Evolutionary conservation across 2,888 invertebrate genomes (phyloP), one percentile per base, ranked within the genome.

Genomic region (Agonopterix arenella): DNA sequence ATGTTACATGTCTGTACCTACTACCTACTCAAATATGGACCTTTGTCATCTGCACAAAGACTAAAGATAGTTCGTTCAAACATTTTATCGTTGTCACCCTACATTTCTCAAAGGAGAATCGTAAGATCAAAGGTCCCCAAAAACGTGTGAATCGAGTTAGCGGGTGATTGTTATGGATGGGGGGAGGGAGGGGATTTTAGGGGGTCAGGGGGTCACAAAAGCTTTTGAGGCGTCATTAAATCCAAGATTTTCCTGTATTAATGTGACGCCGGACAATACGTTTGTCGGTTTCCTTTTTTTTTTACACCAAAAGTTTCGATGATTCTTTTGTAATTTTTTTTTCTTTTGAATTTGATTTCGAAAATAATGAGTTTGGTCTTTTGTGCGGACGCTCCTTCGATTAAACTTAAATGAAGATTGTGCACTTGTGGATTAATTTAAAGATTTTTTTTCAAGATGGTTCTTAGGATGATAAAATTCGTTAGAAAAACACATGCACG

Each of bases 131-230:
- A 80, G 73, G 64, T 56, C 53, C 61, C 53, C 58, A 58, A 66
- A 28, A 73, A 78, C 70, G 76, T 80, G 79, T 77, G 82, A 76
- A 80, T 76, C 62, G 64, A 72, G 73, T 76, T 73, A 73, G 41
- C 46, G 46, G 38, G 44, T 11, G 44, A 40, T 28, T 5, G 45
- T 40, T 44, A 48, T 10, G n/a, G 8, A 9, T 43, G 48, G 50
- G 55, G 55, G 58, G 53, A 57, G 50, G 49, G 50, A 48, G 51
- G 49, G 50, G 28, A 28, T 28, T 28, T 28, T 7, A 28, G 28
- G 28, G 28, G 28, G 58, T 58, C 56, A 56, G 56, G 61, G 59
- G 53, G 52, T 55, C 63, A 69, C 68, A 72, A 73, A 72, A 70
- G 72, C 62, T 58, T 64, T 60, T 67, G 65, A 64, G 63, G 61